phyloP scores from a whole-genome alignment of 1,140 invertebrate genomes.

The Apocrypta bakeri region DNA sequence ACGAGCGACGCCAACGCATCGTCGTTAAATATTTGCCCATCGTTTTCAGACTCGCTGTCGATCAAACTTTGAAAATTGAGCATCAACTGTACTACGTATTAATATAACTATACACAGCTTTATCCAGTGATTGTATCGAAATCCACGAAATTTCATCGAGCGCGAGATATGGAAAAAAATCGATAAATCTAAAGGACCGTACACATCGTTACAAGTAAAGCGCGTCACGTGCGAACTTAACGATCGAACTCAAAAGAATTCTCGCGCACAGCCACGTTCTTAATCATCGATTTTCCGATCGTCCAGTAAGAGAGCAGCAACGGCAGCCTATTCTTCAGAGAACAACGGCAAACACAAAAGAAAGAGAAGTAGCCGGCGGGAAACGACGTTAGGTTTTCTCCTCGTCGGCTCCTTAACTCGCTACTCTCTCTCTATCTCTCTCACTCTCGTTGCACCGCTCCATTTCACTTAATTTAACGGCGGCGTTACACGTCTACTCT shows the following conservation, averaged over 20 bases:
- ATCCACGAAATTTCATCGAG: too few species aligned
- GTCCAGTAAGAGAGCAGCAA: neutral
- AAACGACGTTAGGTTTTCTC: neutral
- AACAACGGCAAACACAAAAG: neutral
- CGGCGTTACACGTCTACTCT: slow-evolving; percentile 37
- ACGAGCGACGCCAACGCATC: too few species aligned
- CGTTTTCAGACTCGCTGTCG: slow-evolving; percentile 1
- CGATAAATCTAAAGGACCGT: neutral
- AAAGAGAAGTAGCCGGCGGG: slow-evolving; percentile 4
- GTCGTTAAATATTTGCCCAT: slow-evolving; percentile 41
- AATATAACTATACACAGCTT: neutral
- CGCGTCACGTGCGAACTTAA: slow-evolving; percentile 11
- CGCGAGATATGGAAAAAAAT: neutral
- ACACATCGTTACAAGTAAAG: neutral
- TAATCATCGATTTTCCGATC: slow-evolving; percentile 38
- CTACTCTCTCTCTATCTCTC: neutral
- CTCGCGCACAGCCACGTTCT: neutral
- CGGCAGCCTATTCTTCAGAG: neutral
- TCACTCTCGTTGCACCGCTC: slow-evolving; percentile 28
- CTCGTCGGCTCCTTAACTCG: neutral
- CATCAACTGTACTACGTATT: neutral
- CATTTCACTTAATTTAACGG: slow-evolving; percentile 50
- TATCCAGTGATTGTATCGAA: too few species aligned
- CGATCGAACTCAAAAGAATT: slow-evolving; percentile 19
- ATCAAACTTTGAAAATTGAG: slow-evolving; percentile 21